Base-by-base conservation (phyloP, 2,113 vertebrate species). In the Cephalopholis sonnerati region DNA sequence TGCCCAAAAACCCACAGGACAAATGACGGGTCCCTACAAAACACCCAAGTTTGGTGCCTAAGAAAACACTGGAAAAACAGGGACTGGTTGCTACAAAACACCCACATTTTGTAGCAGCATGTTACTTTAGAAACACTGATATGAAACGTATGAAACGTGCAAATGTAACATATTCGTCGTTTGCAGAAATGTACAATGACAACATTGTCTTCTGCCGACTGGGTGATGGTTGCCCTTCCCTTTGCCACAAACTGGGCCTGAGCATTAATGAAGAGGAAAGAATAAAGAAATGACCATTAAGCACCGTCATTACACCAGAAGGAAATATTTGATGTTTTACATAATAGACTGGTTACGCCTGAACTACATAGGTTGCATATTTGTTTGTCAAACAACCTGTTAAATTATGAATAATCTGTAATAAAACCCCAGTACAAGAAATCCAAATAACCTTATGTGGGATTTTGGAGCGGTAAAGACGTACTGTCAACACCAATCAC, bases 211-310 rank as follows among this genome's bases (percentile, higher is more conserved):
- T 36, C 32, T 36, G 32, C 32, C 32, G 0, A 0, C 32, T 36
- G 32, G 32, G 32, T 7, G n/a, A n/a, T 36, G 32, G 32, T 36
- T 36, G 32, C n/a, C n/a, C 29, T 24, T 18, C n/a, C 20, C 9
- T 32, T 75, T 11, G 2, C 24, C 16, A 25, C 11, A 73, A 16
- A 15, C 50, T 63, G 27, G 1, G 18, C 17, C 5, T 58, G 2
- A 13, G 58, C 62, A 77, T 67, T 36, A 20, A n/a, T n/a, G n/a
- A n/a, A n/a, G n/a, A n/a, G n/a, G n/a, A n/a, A 32, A 46, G 32
- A 58, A 51, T 50, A n/a, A 32, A 16, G 3, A 63, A 16, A 32
- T 59, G 1, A 59, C 7, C 39, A 17, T 18, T 18, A 18, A 41
- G 8, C 2, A 6, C 55, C 41, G 13, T 18, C 55, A 10, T 46